Percentiles rank a stretch among this genome's conserved stretches.
Conservation (phyloP, 2,797 vertebrate genomes). For the Mionectes olivaceus region DNA sequence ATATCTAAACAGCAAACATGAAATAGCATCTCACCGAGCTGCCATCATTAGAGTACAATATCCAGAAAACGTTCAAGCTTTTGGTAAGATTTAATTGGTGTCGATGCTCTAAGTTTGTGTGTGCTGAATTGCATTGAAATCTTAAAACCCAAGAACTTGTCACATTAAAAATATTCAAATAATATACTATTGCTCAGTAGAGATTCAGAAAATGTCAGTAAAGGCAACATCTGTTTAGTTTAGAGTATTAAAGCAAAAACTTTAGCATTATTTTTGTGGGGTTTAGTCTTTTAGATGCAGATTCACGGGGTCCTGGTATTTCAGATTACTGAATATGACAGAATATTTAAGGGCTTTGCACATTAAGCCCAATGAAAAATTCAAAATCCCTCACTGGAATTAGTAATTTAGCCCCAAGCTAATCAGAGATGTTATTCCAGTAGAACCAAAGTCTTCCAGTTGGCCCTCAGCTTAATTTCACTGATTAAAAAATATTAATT, state of each 20-base stretch:
- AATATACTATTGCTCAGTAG: not conserved
- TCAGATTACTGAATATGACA: constrained; percentile 46
- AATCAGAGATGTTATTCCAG: constrained; percentile 52
- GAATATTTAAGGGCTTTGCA: constrained; percentile 63
- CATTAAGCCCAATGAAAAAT: constrained; percentile 50
- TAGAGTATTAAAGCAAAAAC: constrained; percentile 4
- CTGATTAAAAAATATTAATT: constrained; percentile 56
- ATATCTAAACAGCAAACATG: not conserved
- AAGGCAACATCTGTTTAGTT: not conserved
- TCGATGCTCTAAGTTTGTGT: not conserved
- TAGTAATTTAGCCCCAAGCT: constrained; percentile 57
- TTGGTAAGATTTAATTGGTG: not conserved
- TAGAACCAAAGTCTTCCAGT: constrained; percentile 46
- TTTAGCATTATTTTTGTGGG: not conserved
- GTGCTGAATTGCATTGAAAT: not conserved
- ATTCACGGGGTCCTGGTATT: not conserved
- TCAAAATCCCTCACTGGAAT: constrained; percentile 52
- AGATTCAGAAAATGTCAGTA: not conserved
- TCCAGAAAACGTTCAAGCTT: not conserved
- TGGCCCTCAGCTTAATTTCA: constrained; percentile 59
- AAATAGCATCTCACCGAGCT: constrained; percentile 8
- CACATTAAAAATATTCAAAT: not conserved
- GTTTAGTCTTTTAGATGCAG: constrained; percentile 30
- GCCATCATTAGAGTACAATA: constrained; percentile 36
- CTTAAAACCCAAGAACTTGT: not conserved